phyloP scores from a whole-genome alignment of 2,797 vertebrate species.

The Falco concolor region DNA sequence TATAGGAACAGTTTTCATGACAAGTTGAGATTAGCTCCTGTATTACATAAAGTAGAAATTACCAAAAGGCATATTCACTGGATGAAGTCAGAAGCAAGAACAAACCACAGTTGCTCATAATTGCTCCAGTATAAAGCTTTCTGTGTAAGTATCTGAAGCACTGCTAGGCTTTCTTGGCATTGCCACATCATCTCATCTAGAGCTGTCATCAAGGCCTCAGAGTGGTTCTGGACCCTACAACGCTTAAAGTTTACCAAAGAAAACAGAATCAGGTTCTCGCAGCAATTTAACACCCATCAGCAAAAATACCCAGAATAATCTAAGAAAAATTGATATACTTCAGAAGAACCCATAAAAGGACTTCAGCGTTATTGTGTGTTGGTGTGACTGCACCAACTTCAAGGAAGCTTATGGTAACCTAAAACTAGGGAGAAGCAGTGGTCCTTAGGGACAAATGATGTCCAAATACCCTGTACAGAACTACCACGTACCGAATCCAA shows the following conservation, averaged over 20 bases:
- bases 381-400: not conserved
- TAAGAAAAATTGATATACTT: not conserved
- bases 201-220: not conserved
- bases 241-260: not conserved
- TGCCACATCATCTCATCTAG: not conserved
- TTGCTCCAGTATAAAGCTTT: not conserved
- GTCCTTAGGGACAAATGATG: not conserved
- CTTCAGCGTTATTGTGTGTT: not conserved
- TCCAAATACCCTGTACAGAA: not conserved
- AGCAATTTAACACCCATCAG: not conserved
- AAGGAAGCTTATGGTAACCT: not conserved
- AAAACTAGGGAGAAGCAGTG: not conserved
- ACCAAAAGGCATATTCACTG: not conserved
- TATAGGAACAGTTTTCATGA: not conserved
- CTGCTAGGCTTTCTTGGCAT: not conserved
- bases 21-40: not conserved
- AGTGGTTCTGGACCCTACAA: not conserved
- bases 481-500: fast-evolving
- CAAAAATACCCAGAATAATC: not conserved
- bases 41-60: not conserved
- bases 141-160: not conserved
- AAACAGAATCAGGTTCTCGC: not conserved
- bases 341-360: not conserved
- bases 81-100: not conserved
- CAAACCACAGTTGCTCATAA: not conserved